Percentiles rank a stretch among this genome's conserved stretches.
phyloP scores from a whole-genome alignment of 2,797 vertebrate genomes.

The Anguilla megastoma region DNA sequence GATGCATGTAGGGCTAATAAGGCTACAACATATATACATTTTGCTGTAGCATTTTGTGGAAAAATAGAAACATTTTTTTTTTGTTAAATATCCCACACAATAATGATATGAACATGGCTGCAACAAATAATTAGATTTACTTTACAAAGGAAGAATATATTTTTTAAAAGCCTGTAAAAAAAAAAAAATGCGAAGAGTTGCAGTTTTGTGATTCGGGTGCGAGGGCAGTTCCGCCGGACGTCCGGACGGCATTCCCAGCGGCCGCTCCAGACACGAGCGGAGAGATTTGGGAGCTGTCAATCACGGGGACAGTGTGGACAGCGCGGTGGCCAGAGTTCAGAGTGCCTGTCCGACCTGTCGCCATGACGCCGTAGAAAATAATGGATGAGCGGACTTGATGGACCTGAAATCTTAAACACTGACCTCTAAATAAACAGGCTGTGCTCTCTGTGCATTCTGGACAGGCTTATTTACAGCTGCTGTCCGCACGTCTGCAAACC shows the following conservation, averaged over 20 bases:
- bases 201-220: not conserved
- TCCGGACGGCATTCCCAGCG: conserved; percentile 61
- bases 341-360: conserved; percentile 70
- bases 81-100: not conserved
- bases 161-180: not conserved
- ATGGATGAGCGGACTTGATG: conserved; percentile 41
- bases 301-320: conserved; percentile 59
- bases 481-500: not conserved
- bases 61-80: not conserved
- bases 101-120: not conserved
- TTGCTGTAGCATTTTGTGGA: not conserved
- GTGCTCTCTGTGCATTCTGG: not conserved
- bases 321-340: conserved; percentile 66
- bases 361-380: conserved; percentile 40
- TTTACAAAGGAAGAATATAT: not conserved
- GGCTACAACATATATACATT: not conserved
- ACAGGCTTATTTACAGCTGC: not conserved
- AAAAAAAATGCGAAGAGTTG: not conserved
- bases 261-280: conserved; percentile 37
- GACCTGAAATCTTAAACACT: conserved; percentile 41
- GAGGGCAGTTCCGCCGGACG: not conserved
- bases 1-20: not conserved
- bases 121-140: not conserved
- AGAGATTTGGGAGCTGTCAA: conserved; percentile 55
- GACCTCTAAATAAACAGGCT: conserved; percentile 42